A percentile compares a stretch with the other conserved stretches of the same genome.
Conservation (phyloP, 2,888 invertebrate species). For the Orchesella flavescens region DNA sequence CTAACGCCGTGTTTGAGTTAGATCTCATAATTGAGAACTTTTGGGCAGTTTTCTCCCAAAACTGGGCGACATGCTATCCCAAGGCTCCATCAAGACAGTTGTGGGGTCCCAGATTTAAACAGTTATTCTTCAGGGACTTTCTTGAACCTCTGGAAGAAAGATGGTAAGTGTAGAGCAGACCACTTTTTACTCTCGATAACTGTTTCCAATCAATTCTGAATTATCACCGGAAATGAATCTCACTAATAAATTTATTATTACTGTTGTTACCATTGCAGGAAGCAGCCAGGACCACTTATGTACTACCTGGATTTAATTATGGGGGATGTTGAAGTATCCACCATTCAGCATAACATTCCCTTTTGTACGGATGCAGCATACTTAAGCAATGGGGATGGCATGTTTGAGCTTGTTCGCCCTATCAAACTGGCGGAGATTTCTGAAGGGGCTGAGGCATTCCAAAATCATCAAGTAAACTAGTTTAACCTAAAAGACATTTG, state of each 20-base stretch:
- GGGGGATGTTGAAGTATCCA: constrained; percentile 23
- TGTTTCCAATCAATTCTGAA: neutral
- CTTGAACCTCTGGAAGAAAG: constrained; percentile 31
- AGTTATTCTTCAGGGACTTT: constrained; percentile 37
- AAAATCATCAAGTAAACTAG: constrained; percentile 14
- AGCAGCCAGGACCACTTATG: constrained; percentile 4
- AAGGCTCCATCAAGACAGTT: constrained; percentile 26
- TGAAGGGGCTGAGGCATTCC: constrained; percentile 5
- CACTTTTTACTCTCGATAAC: neutral
- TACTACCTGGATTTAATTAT: constrained; percentile 11
- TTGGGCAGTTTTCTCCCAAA: constrained; percentile 43
- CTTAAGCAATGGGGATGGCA: neutral
- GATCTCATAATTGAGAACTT: constrained; percentile 37
- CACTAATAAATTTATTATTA: too few species aligned
- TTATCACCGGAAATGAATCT: neutral
- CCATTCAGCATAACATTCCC: constrained; percentile 28
- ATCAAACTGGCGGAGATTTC: constrained; percentile 6
- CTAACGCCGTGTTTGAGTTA: neutral
- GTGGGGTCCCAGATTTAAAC: constrained; percentile 45
- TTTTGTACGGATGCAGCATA: constrained; percentile 30
- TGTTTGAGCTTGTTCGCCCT: constrained; percentile 40
- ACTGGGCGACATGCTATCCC: constrained; percentile 27
- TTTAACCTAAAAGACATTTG: too few species aligned
- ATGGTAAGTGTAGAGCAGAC: constrained; percentile 22
- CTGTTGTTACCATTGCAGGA: neutral